Evolutionary conservation across 2,113 vertebrate genomes (phyloP).

Genomic region (Podarcis cretensis): DNA sequence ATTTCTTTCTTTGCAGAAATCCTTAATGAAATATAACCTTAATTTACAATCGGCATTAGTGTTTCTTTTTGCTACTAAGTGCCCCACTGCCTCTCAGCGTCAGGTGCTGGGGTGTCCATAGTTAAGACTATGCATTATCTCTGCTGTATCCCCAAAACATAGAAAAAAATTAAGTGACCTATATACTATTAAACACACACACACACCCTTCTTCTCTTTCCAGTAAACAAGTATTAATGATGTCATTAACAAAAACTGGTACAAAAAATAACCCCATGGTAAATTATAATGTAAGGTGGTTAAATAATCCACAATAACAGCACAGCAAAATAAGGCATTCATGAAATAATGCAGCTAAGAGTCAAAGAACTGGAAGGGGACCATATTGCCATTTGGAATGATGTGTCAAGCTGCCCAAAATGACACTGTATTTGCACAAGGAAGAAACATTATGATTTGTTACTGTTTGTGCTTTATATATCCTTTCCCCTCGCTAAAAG

Average conservation of each 20-base stretch:
- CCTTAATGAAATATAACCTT: not conserved
- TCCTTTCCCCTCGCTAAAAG: not conserved
- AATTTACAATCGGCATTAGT: not conserved
- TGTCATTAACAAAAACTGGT: conserved; percentile 34
- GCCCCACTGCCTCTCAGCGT: not conserved
- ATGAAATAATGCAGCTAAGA: not conserved
- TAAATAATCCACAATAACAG: rapidly evolving
- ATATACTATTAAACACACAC: not conserved
- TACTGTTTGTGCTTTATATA: not conserved
- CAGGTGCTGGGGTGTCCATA: not conserved
- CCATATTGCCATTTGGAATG: not conserved
- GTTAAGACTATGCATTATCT: not conserved
- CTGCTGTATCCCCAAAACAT: not conserved
- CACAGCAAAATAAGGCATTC: not conserved
- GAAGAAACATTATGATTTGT: not conserved
- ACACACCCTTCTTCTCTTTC: not conserved
- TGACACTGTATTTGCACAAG: not conserved
- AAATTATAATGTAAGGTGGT: conserved; percentile 7
- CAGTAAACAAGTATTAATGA: not conserved
- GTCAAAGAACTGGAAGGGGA: not conserved
- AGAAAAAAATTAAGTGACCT: not conserved
- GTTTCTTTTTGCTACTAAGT: not conserved
- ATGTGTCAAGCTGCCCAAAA: not conserved
- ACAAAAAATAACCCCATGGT: conserved; percentile 37
- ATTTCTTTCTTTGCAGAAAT: not conserved